Percentiles rank a stretch among this genome's conserved stretches.
Evolutionary conservation across 2,797 vertebrate species (phyloP).

Genomic region (Coregonus sp.): DNA sequence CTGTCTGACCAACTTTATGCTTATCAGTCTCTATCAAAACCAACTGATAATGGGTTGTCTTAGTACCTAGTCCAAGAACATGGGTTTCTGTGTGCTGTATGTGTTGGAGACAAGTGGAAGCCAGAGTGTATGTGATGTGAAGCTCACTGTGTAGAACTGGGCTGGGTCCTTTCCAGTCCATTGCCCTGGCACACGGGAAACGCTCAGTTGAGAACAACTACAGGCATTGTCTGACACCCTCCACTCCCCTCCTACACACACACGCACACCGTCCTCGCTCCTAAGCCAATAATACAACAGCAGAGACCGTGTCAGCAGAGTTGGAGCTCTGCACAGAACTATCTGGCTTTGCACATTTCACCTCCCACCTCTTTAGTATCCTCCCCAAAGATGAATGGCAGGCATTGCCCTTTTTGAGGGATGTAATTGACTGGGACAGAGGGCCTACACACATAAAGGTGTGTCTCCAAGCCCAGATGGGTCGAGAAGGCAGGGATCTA

Average conservation of each 20-base stretch:
- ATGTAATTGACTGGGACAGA: neutral
- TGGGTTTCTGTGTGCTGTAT: neutral
- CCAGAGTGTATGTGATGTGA: constrained; percentile 30
- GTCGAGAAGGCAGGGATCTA: neutral
- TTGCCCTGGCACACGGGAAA: constrained; percentile 50
- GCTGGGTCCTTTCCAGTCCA: constrained; percentile 42
- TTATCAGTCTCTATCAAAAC: neutral
- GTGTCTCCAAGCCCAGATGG: neutral
- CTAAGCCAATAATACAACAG: constrained; percentile 47
- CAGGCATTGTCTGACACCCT: constrained; percentile 57
- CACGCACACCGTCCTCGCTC: neutral
- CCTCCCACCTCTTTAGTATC: neutral
- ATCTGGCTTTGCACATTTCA: constrained; percentile 15
- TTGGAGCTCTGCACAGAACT: constrained; percentile 32
- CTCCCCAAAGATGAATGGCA: neutral
- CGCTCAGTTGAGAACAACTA: constrained; percentile 63
- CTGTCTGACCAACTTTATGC: neutral
- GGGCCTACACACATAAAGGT: neutral
- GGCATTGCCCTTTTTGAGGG: neutral
- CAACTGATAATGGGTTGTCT: neutral
- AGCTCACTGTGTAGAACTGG: constrained; percentile 26
- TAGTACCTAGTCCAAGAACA: neutral
- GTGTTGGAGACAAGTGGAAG: constrained; percentile 6
- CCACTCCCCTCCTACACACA: neutral
- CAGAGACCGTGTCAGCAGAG: constrained; percentile 50